These are phyloP conservation scores for Argyresthia albistria DNA, from an alignment of 2,888 invertebrate genomes.

Conservation along the genomic window DNA sequence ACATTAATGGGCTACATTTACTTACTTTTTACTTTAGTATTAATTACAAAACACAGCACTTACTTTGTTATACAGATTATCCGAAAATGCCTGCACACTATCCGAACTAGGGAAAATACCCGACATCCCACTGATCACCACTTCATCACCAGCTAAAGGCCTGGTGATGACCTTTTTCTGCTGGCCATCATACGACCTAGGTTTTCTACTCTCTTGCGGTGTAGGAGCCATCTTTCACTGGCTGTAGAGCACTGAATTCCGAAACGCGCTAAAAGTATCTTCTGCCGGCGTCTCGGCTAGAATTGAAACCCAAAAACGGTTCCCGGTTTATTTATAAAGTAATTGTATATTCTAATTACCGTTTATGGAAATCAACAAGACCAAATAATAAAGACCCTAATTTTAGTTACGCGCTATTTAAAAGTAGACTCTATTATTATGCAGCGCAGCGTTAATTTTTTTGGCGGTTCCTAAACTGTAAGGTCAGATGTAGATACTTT, in stretches of 20 bases:
- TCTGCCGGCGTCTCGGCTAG: background rate
- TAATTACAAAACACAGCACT: conserved; percentile 4
- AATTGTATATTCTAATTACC: too few species aligned
- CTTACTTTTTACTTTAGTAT: too few species aligned
- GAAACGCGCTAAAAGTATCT: background rate
- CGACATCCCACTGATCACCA: conserved; percentile 73
- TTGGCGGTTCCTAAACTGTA: too few species aligned
- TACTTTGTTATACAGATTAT: conserved; percentile 74
- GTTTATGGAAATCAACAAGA: too few species aligned
- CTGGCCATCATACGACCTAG: background rate
- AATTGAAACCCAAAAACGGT: background rate
- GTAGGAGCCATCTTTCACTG: conserved; percentile 17
- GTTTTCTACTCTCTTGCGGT: conserved; percentile 15
- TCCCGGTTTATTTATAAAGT: background rate
- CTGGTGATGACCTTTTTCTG: conserved; percentile 4
- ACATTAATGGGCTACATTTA: too few species aligned
- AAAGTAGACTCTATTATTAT: too few species aligned
- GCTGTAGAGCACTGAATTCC: too few species aligned
- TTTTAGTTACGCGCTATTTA: too few species aligned
- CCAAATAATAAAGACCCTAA: too few species aligned
- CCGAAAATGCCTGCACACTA: conserved; percentile 73
- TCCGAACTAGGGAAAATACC: conserved; percentile 77
- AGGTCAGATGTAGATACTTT: too few species aligned
- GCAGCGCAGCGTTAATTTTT: too few species aligned
- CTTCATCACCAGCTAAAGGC: conserved; percentile 53